These are phyloP conservation scores for Aphrophora alni DNA, from an alignment of 2,888 invertebrate genomes.

Conservation along the genomic window DNA sequence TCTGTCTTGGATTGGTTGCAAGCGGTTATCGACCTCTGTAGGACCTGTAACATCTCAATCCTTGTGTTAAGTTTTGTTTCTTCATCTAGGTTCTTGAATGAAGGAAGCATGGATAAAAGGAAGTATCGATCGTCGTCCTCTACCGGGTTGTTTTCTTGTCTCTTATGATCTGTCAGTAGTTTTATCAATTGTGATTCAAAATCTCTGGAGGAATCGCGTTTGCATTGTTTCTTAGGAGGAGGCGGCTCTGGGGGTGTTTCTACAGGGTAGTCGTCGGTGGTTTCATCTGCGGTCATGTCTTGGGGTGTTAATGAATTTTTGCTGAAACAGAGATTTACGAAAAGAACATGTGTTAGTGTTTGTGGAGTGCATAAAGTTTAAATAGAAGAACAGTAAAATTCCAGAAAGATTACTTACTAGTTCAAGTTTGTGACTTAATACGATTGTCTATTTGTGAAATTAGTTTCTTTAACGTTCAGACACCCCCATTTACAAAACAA, in stretches of 20 bases:
- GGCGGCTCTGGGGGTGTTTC: too few species aligned
- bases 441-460: too few species aligned
- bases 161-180: background rate
- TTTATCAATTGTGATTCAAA: background rate
- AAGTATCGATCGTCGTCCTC: conserved; percentile 27
- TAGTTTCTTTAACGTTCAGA: too few species aligned
- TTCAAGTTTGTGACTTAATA: too few species aligned
- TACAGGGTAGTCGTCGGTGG: background rate
- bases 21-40: background rate
- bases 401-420: too few species aligned
- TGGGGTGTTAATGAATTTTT: background rate
- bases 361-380: too few species aligned
- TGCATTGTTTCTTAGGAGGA: background rate
- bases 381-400: too few species aligned
- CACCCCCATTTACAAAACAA: too few species aligned
- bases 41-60: conserved; percentile 21
- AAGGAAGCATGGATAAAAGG: conserved; percentile 28
- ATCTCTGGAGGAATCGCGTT: background rate
- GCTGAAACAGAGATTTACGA: too few species aligned
- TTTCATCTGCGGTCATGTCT: background rate
- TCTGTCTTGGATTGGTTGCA: background rate
- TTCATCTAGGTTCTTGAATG: conserved; percentile 20
- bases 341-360: too few species aligned
- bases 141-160: background rate
- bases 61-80: conserved; percentile 13